Conservation (phyloP, 1,140 invertebrate genomes). For the Drosophila bipectinata region DNA sequence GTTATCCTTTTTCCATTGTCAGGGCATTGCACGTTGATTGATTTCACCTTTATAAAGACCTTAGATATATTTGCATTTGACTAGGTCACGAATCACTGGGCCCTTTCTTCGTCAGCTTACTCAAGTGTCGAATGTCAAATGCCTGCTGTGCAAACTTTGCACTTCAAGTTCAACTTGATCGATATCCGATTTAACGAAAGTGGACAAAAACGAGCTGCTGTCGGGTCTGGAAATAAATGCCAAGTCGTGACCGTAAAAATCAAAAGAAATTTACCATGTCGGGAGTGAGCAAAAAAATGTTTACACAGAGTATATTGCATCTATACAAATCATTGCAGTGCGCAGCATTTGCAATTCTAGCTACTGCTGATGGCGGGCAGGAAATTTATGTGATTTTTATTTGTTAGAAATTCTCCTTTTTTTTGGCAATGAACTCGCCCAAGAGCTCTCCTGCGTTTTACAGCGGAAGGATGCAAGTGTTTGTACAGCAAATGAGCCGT, state of each 20-base stretch:
- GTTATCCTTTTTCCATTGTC: neutral
- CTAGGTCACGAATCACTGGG: constrained; percentile 31
- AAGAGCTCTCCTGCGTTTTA: constrained; percentile 12
- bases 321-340: constrained; percentile 61
- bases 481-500: constrained; percentile 70
- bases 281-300: constrained; percentile 12
- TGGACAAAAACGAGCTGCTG: constrained; percentile 19
- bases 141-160: constrained; percentile 28
- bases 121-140: constrained; percentile 21
- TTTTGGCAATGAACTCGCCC: constrained; percentile 35
- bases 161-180: constrained; percentile 40
- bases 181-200: constrained; percentile 26
- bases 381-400: constrained; percentile 72
- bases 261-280: constrained; percentile 19
- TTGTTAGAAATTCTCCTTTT: constrained; percentile 39
- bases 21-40: constrained; percentile 24
- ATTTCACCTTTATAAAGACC: constrained; percentile 26
- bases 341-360: constrained; percentile 51
- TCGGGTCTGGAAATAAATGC: constrained; percentile 19
- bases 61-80: constrained; percentile 42
- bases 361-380: constrained; percentile 32
- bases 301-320: constrained; percentile 31
- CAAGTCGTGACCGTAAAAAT: constrained; percentile 31
- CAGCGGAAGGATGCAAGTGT: constrained; percentile 19
- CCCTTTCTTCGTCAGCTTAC: constrained; percentile 16